Conservation (phyloP, 1,140 invertebrate species). For the Chelonus insularis region DNA sequence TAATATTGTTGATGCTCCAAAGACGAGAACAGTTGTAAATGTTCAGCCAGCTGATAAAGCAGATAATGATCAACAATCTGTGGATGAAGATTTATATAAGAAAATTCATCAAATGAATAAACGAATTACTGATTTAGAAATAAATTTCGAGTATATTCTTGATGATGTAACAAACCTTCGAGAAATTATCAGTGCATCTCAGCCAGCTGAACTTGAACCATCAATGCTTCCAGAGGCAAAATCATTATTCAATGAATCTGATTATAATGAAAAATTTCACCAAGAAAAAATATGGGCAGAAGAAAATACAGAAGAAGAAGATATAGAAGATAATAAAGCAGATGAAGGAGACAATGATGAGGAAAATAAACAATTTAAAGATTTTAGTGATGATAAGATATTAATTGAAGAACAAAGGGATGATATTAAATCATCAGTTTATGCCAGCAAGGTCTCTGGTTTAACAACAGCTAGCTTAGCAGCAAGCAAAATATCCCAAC, state of each 20-base stretch:
- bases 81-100: background rate
- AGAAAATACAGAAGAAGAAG: too few species aligned
- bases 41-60: too few species aligned
- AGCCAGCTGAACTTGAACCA: background rate
- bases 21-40: too few species aligned
- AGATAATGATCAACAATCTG: background rate
- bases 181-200: background rate
- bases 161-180: slow-evolving; percentile 8
- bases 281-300: background rate
- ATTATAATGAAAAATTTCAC: background rate
- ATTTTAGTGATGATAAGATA: too few species aligned
- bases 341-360: too few species aligned
- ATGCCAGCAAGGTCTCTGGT: background rate
- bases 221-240: background rate
- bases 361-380: too few species aligned
- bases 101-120: too few species aligned
- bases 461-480: background rate
- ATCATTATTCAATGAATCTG: background rate
- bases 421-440: background rate
- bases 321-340: too few species aligned
- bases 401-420: too few species aligned
- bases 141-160: slow-evolving; percentile 20
- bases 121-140: slow-evolving; percentile 34
- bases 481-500: background rate
- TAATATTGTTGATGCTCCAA: background rate